Base-by-base conservation (phyloP, 2,797 vertebrate genomes). In the Oreonectes daqikongensis region DNA sequence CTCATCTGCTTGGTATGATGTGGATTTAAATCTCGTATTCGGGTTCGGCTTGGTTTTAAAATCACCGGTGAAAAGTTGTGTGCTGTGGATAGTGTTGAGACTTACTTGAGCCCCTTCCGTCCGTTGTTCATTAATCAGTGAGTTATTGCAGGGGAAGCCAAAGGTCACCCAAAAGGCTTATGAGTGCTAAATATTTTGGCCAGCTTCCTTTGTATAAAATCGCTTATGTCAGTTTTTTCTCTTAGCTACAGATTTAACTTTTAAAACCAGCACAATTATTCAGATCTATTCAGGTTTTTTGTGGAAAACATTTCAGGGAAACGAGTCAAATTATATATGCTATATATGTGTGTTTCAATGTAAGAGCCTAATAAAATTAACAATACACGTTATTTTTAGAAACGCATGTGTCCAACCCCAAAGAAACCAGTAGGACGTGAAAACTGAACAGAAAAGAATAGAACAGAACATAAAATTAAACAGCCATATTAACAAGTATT, bases 61-160 rank as follows among this genome's bases (percentile, higher is more conserved):
- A 90, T 88, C 72, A 82, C 85, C 79, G 75, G 55, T 75, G 65
- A 26, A 85, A 94, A 94, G 86, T 93, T 92, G 86, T 89, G 85
- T 91, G 90, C 85, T 92, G 87, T 90, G 89, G 90, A 87, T 92
- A 86, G 81, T 90, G 85, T 88, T 90, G 88, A 89, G 89, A 92
- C 90, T 90, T 92, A 90, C 92, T 89, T 87, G 85, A 94, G 92
- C 86, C 76, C 90, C 92, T 96, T 96, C 92, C 90, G 90, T 92
- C 94, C 94, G 95, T 98, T 97, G 96, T 97, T 99, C 97, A 98
- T 98, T 99, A 99, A 98, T 96, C 92, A 96, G 94, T 96, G 95
- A 93, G 95, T 96, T 96, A 96, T 95, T 92, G 94, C 94, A 84
- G 86, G 85, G 79, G 80, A 88, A 97, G 96, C 94, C 93, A 94